phyloP scores from a whole-genome alignment of 2,113 vertebrate species.

The Arvicanthis niloticus region DNA sequence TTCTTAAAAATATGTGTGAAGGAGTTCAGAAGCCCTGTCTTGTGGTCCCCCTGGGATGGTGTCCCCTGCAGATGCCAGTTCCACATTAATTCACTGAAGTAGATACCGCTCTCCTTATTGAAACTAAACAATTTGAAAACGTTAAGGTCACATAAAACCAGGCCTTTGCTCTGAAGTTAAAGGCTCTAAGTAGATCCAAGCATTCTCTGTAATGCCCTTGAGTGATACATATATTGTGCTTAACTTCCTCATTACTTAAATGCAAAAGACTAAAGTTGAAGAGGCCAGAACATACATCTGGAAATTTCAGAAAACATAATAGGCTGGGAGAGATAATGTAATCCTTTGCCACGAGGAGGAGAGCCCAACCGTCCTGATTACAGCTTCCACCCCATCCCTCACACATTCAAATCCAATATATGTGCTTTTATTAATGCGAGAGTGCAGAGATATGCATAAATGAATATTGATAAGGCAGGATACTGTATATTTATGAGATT shows the following conservation, averaged over 20 bases:
- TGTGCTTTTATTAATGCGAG: conserved; percentile 81
- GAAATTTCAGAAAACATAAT: conserved; percentile 85
- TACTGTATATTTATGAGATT: conserved; percentile 85
- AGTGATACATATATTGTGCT: conserved; percentile 83
- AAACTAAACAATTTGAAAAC: conserved; percentile 84
- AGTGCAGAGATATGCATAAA: conserved; percentile 85
- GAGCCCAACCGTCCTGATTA: conserved; percentile 81
- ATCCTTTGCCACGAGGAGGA: conserved; percentile 80
- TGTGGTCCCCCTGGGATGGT: neutral
- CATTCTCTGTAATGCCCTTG: conserved; percentile 82
- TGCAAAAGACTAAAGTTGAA: conserved; percentile 86
- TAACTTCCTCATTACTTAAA: conserved; percentile 85
- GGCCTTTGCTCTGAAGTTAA: conserved; percentile 85
- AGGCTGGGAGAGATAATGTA: conserved; percentile 80
- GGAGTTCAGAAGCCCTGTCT: neutral
- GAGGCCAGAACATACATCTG: conserved; percentile 85
- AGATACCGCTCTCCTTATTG: conserved; percentile 84
- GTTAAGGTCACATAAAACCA: conserved; percentile 83
- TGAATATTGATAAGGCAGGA: conserved; percentile 85
- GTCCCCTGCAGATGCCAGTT: conserved; percentile 53
- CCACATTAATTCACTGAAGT: conserved; percentile 83
- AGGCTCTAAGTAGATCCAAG: conserved; percentile 84
- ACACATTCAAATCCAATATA: conserved; percentile 83
- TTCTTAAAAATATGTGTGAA: neutral
- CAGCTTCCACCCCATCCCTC: conserved; percentile 78